Conservation (phyloP, 2,888 invertebrate genomes). For the Pandemis heparana region DNA sequence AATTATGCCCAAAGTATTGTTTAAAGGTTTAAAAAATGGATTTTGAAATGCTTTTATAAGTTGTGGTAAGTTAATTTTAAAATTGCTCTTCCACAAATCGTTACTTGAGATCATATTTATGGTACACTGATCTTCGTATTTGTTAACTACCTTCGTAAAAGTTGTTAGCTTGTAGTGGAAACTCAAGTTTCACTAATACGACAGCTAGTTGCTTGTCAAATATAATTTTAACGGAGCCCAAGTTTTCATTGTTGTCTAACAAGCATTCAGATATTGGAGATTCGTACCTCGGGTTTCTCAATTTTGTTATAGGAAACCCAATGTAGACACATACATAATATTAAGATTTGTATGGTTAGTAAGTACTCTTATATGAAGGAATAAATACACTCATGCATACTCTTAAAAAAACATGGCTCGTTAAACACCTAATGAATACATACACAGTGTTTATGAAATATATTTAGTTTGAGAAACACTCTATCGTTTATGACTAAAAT, state of each 20-base stretch:
- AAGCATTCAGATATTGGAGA: slow-evolving; percentile 10
- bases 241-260: slow-evolving; percentile 8
- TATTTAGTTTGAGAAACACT: no score
- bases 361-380: no score
- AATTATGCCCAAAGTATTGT: no score
- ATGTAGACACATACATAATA: background rate
- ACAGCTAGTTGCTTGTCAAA: background rate
- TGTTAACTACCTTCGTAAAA: background rate
- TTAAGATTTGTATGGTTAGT: background rate
- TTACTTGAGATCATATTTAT: background rate
- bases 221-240: slow-evolving; percentile 1
- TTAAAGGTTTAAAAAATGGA: no score
- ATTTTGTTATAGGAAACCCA: background rate
- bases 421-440: no score
- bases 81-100: background rate
- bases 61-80: no score
- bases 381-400: no score
- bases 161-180: background rate
- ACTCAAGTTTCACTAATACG: background rate
- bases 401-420: no score
- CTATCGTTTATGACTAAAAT: background rate
- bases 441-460: no score
- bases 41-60: background rate
- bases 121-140: background rate
- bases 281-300: background rate